Conservation (phyloP, 2,888 invertebrate genomes). For the Eulithis prunata region DNA sequence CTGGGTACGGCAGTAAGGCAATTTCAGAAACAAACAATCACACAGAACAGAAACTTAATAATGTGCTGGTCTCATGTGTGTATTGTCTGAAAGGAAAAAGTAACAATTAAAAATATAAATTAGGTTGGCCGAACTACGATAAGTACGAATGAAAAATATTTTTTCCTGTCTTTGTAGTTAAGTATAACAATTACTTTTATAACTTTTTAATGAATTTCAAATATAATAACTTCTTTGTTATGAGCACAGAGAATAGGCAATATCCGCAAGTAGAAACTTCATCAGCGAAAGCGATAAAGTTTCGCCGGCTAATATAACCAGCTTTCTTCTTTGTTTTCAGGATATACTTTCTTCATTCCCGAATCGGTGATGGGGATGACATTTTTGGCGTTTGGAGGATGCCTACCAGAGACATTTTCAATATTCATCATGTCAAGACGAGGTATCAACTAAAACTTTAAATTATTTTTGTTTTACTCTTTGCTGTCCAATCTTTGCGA, state of each 20-base stretch:
- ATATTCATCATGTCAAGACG: slow-evolving; percentile 93
- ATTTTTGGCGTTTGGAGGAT: slow-evolving; percentile 95
- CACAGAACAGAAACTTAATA: no score
- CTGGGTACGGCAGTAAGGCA: no score
- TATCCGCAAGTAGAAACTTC: background rate
- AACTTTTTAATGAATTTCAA: background rate
- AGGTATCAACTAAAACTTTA: slow-evolving; percentile 80
- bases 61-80: no score
- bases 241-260: background rate
- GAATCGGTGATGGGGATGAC: slow-evolving; percentile 97
- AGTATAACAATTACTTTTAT: background rate
- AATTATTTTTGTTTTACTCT: no score
- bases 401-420: slow-evolving; percentile 92
- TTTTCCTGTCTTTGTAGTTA: no score
- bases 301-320: background rate
- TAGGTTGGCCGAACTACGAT: no score
- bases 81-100: no score
- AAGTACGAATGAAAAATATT: no score
- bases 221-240: background rate
- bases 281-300: background rate
- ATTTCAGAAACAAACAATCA: no score
- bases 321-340: slow-evolving; percentile 61
- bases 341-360: slow-evolving; percentile 90
- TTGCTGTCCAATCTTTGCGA: no score
- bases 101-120: no score